Conservation (phyloP, 2,113 vertebrate species). For the Prochilodus magdalenae region DNA sequence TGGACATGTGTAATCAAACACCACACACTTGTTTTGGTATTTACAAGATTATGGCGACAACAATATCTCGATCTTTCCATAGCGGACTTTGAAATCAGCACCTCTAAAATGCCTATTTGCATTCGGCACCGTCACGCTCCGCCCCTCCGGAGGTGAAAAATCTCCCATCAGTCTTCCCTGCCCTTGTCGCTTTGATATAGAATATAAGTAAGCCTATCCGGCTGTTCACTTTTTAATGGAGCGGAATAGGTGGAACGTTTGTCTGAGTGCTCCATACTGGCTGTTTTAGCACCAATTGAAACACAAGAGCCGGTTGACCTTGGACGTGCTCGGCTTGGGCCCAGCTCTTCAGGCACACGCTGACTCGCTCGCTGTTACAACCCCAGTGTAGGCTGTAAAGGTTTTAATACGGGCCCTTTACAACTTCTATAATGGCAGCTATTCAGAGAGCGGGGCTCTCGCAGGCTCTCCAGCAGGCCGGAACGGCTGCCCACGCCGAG, state of each 20-base stretch:
- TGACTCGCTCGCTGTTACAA: constrained; percentile 8
- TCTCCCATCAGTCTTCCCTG: neutral
- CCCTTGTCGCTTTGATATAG: neutral
- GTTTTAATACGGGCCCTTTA: constrained; percentile 41
- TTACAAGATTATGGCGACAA: neutral
- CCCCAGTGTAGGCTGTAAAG: constrained; percentile 48
- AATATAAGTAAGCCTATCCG: constrained; percentile 7
- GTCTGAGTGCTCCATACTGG: constrained; percentile 26
- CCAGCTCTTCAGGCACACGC: neutral
- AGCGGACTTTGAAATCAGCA: neutral
- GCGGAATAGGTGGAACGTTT: constrained; percentile 31
- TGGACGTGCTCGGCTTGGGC: constrained; percentile 5
- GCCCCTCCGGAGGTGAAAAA: neutral
- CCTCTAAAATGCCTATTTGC: neutral
- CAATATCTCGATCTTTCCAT: neutral
- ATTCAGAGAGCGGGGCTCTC: constrained; percentile 23
- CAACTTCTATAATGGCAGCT: constrained; percentile 42
- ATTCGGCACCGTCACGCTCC: neutral
- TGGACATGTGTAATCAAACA: neutral
- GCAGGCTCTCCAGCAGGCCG: constrained; percentile 27
- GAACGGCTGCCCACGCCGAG: constrained; percentile 10
- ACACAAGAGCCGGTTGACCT: constrained; percentile 52
- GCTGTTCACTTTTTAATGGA: constrained; percentile 16
- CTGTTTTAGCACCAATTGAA: constrained; percentile 44
- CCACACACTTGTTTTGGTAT: neutral